These are phyloP conservation scores for Zhengitettix transpicula DNA, from an alignment of 2,888 invertebrate genomes.

Conservation along the genomic window DNA sequence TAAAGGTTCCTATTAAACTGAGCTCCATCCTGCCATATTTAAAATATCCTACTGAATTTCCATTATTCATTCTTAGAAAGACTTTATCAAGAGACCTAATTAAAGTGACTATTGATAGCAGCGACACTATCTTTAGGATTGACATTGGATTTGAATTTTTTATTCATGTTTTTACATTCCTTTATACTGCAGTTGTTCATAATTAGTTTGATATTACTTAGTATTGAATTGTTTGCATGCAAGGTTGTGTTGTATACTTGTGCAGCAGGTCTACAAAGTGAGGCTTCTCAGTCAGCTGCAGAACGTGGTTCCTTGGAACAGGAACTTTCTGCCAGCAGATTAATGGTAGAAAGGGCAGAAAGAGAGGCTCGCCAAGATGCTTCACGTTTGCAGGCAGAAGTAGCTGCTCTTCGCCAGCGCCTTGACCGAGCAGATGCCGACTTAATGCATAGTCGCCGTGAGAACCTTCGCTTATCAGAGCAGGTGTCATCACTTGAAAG, in stretches of 20 bases:
- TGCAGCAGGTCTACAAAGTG: slow-evolving; percentile 55
- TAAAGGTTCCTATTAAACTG: no score
- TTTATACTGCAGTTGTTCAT: no score
- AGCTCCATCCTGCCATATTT: no score
- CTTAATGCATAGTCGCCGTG: slow-evolving; percentile 59
- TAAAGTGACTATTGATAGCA: no score
- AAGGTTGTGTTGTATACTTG: slow-evolving; percentile 11
- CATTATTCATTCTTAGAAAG: no score
- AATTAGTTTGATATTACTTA: no score
- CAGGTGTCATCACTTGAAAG: slow-evolving; percentile 65
- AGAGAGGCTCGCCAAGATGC: slow-evolving; percentile 61
- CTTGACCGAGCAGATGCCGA: slow-evolving; percentile 68
- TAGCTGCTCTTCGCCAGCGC: slow-evolving; percentile 54
- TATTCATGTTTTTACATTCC: no score
- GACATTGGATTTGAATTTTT: no score
- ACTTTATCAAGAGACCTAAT: no score
- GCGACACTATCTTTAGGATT: no score
- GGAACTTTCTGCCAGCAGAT: slow-evolving; percentile 53
- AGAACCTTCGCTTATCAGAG: slow-evolving; percentile 60
- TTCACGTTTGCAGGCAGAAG: slow-evolving; percentile 54
- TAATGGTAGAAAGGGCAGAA: slow-evolving; percentile 47
- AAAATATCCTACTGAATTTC: no score
- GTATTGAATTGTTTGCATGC: background rate
- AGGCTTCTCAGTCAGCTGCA: slow-evolving; percentile 54
- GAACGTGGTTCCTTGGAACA: slow-evolving; percentile 67